A percentile compares a stretch with the other conserved stretches of the same genome.
Evolutionary conservation across 2,888 invertebrate genomes (phyloP).

Genomic region (Pollenia amentaria): DNA sequence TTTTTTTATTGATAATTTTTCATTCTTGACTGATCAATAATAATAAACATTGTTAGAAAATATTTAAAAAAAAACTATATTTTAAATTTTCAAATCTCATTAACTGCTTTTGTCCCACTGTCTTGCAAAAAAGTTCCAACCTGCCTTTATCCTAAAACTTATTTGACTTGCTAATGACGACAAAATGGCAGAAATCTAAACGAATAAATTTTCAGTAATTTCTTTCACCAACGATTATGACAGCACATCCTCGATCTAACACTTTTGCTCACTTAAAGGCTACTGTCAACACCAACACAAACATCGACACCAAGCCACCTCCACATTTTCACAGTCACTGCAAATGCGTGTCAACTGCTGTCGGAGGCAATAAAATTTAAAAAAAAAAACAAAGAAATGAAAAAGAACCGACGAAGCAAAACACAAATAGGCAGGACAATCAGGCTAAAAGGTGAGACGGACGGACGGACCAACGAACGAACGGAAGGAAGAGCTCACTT

Average conservation of each 20-base stretch:
- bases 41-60: too few relatives aligned
- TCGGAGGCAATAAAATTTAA: conserved; percentile 64
- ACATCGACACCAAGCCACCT: conserved; percentile 19
- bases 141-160: conserved; percentile 39
- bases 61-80: too few relatives aligned
- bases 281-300: conserved; percentile 26
- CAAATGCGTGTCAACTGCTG: conserved; percentile 49
- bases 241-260: conserved; percentile 56
- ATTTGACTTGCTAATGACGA: conserved; percentile 70
- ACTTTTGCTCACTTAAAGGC: conserved; percentile 40
- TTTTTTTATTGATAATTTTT: too few relatives aligned
- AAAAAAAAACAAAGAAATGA: conserved; percentile 27
- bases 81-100: background rate
- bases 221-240: conserved; percentile 61
- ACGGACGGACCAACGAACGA: background rate
- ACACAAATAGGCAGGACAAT: conserved; percentile 8
- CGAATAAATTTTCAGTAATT: conserved; percentile 65
- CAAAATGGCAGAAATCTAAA: conserved; percentile 56
- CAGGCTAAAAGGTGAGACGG: background rate
- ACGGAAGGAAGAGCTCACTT: conserved; percentile 31
- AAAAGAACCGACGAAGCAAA: conserved; percentile 16
- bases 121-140: conserved; percentile 10
- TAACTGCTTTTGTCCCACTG: background rate
- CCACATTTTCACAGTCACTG: conserved; percentile 5
- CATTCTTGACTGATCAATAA: too few relatives aligned